phyloP scores from a whole-genome alignment of 1,140 invertebrate genomes.

The Atta cephalotes region DNA sequence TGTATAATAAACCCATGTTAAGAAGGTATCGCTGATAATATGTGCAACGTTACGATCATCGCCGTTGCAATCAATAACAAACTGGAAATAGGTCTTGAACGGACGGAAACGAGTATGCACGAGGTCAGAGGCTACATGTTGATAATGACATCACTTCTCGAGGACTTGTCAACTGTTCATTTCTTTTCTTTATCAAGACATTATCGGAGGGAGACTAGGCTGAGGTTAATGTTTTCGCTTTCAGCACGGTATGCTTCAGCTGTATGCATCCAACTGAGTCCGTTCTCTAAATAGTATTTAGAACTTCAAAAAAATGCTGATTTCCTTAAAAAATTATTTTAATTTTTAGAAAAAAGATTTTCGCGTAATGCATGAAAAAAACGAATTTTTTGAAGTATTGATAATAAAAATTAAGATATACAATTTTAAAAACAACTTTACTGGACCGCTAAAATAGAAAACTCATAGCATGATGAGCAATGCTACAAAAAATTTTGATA shows the following conservation, averaged over 20 bases:
- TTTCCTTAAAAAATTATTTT: neutral
- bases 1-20: slow-evolving; percentile 2
- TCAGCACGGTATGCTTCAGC: neutral
- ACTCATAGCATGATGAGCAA: too few relatives aligned
- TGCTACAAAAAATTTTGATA: too few relatives aligned
- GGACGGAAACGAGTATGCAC: slow-evolving; percentile 46
- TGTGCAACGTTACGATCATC: neutral
- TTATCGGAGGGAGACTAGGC: slow-evolving; percentile 44
- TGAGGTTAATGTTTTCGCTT: slow-evolving; percentile 43
- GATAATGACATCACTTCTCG: slow-evolving; percentile 72
- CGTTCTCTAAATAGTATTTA: neutral
- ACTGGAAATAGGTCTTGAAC: slow-evolving; percentile 36
- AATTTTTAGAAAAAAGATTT: neutral
- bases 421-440: too few relatives aligned
- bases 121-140: slow-evolving; percentile 72
- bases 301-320: neutral
- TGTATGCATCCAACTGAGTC: neutral
- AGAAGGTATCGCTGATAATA: slow-evolving; percentile 11
- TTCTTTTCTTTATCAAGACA: slow-evolving; percentile 60
- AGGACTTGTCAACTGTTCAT: slow-evolving; percentile 47
- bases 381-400: too few relatives aligned
- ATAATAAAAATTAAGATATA: too few relatives aligned
- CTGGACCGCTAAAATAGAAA: too few relatives aligned
- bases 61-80: slow-evolving; percentile 43
- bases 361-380: too few relatives aligned